A percentile compares a stretch with the other conserved stretches of the same genome.
Conservation (phyloP, 23 tunicate species). For the Styela clava region DNA sequence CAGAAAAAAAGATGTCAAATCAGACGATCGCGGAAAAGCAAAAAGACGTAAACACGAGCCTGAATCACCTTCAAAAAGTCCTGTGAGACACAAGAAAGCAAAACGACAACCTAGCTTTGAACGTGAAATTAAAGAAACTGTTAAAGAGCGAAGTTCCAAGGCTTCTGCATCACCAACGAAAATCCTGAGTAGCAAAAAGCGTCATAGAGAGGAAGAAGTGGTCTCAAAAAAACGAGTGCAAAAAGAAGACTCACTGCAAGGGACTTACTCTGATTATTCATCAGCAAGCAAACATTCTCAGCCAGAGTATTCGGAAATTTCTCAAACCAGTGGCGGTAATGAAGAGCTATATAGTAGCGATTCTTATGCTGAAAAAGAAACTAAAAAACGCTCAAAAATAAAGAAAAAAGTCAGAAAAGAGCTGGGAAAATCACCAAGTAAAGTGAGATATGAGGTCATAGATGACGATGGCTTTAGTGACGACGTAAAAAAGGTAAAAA, state of each 20-base stretch:
- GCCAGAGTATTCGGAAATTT: constrained; percentile 10
- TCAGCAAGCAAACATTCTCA: constrained; percentile 1
- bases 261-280: constrained; percentile 4
- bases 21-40: not conserved
- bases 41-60: constrained; percentile 5
- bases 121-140: not conserved
- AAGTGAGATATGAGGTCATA: constrained; percentile 8
- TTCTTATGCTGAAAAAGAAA: constrained; percentile 6
- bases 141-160: not conserved
- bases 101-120: not conserved
- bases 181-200: not conserved
- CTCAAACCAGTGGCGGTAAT: constrained; percentile 8
- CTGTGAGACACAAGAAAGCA: constrained; percentile 11
- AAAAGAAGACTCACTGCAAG: not conserved
- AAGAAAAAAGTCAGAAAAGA: constrained; percentile 13
- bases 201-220: not conserved
- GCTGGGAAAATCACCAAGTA: constrained; percentile 1
- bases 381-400: constrained; percentile 2
- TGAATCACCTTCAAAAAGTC: not conserved
- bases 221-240: not conserved
- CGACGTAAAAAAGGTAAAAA: constrained; percentile 12
- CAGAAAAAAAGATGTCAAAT: not conserved
- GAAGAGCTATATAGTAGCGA: constrained; percentile 19
- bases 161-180: not conserved
- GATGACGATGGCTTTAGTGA: constrained; percentile 19